Percentiles rank a stretch among this genome's conserved stretches.
Evolutionary conservation across 2,113 vertebrate species (phyloP).

Genomic region (Tretioscincus oriximinensis): DNA sequence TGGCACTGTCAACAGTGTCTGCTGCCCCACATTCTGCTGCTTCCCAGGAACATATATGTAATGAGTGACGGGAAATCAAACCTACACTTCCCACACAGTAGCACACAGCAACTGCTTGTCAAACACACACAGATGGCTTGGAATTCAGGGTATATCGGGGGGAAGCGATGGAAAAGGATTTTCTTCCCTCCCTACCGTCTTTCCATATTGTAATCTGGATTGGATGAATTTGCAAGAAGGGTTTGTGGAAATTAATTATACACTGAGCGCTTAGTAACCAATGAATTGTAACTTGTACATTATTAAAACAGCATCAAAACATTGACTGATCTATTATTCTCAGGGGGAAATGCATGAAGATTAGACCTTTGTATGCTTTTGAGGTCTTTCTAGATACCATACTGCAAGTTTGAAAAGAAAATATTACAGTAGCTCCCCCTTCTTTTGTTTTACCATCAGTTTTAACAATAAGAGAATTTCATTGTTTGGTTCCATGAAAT

Average conservation of each 20-base stretch:
- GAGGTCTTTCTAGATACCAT: slow-evolving; percentile 66
- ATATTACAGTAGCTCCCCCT: slow-evolving; percentile 34
- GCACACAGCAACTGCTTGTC: slow-evolving; percentile 15
- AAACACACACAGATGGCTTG: slow-evolving; percentile 18
- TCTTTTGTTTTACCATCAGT: slow-evolving; percentile 51
- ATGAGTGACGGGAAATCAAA: slow-evolving; percentile 3
- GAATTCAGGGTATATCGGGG: neutral
- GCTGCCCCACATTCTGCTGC: slow-evolving; percentile 30
- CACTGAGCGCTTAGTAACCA: slow-evolving; percentile 76
- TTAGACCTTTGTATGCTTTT: slow-evolving; percentile 74
- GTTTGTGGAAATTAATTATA: slow-evolving; percentile 80
- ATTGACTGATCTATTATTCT: slow-evolving; percentile 80
- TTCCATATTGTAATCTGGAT: slow-evolving; percentile 49
- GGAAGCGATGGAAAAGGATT: neutral
- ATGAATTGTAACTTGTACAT: slow-evolving; percentile 83
- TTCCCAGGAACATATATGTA: slow-evolving; percentile 18
- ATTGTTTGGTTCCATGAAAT: slow-evolving; percentile 53
- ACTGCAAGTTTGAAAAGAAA: slow-evolving; percentile 57
- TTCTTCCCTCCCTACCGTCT: slow-evolving; percentile 38
- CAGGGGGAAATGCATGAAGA: slow-evolving; percentile 72
- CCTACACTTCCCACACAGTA: neutral
- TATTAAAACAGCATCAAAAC: slow-evolving; percentile 80
- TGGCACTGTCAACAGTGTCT: slow-evolving; percentile 1
- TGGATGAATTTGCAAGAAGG: slow-evolving; percentile 62
- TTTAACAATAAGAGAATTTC: slow-evolving; percentile 44